Conservation (phyloP, 2,113 vertebrate genomes). For the Gopherus evgoodei region DNA sequence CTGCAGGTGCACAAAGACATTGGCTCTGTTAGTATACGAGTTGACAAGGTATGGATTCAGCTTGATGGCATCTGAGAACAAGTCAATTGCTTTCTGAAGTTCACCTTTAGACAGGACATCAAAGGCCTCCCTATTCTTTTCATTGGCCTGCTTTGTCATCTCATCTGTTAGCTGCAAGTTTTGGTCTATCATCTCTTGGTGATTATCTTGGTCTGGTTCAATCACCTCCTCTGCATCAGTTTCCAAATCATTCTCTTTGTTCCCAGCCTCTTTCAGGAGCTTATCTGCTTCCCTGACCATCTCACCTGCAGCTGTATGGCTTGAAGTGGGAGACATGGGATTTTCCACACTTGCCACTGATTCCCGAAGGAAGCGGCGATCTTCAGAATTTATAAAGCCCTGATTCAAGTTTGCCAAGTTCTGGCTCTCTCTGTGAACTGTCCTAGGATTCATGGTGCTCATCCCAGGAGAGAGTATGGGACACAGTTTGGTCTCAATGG, state of each 20-base stretch:
- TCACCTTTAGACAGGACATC: slow-evolving; percentile 59
- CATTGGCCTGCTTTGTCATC: background rate
- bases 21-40: slow-evolving; percentile 88
- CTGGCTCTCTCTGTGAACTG: background rate
- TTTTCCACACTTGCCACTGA: background rate
- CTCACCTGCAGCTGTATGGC: background rate
- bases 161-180: background rate
- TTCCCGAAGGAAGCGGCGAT: background rate
- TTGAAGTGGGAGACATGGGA: background rate
- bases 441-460: background rate
- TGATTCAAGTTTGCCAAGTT: background rate
- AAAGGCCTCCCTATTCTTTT: background rate
- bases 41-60: slow-evolving; percentile 85
- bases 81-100: slow-evolving; percentile 85
- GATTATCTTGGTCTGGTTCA: background rate
- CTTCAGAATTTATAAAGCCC: background rate
- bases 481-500: background rate
- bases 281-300: background rate
- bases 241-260: background rate
- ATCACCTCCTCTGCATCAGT: background rate
- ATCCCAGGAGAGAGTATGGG: background rate
- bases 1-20: slow-evolving; percentile 88
- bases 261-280: background rate
- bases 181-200: background rate
- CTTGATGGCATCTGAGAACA: slow-evolving; percentile 87